Base-by-base conservation (phyloP, 2,888 invertebrate genomes). In the Schrankia costaestrigalis region DNA sequence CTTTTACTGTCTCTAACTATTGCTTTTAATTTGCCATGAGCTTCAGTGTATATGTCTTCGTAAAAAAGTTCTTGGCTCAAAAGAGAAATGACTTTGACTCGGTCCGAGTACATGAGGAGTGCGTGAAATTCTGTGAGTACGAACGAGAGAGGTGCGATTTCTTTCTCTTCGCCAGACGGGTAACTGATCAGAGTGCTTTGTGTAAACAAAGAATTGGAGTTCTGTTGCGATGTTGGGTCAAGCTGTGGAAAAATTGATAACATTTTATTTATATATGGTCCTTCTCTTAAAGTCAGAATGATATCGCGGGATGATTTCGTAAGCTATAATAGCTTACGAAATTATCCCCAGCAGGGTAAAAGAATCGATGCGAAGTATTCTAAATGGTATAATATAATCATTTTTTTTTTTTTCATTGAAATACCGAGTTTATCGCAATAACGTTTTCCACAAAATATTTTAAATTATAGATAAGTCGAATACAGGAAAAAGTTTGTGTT, bases 41-140 rank as follows among this genome's bases (percentile, higher is more conserved):
- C 89, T 87, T 95, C 95, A 18, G 93, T 91, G 62, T 93, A 95
- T 41, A 91, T 89, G 55, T 98, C 97, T 78, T 97, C 95, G 71
- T 94, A 95, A 10, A 97, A 93, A 6, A 95, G 76, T 65, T 96
- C 94, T 56, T 96, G 93, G 78, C 95, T 97, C 6, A 98, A 84
- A 3, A 95, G 79, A 36, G 95, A 97, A 19, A 97, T 89, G 0
- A 94, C 96, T 71, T 94, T 94, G 1, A 97, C 91, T 44, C 93
- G 92, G 73, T 97, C 95, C 0, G 91, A 83, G 72, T 94, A 97
- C 51, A 97, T 91, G 7, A 97, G 85, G 1, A 98, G 77, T 0
- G 94, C 93, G 77, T 98, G 98, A 80, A 97, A 98, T 75, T 97
- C 94, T 0, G 97, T 97, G 31, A 97, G 82, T 1, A 95, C 92